These are phyloP conservation scores for Hyperoplus lanceolatus DNA, from an alignment of 2,797 vertebrate genomes.

Conservation along the genomic window DNA sequence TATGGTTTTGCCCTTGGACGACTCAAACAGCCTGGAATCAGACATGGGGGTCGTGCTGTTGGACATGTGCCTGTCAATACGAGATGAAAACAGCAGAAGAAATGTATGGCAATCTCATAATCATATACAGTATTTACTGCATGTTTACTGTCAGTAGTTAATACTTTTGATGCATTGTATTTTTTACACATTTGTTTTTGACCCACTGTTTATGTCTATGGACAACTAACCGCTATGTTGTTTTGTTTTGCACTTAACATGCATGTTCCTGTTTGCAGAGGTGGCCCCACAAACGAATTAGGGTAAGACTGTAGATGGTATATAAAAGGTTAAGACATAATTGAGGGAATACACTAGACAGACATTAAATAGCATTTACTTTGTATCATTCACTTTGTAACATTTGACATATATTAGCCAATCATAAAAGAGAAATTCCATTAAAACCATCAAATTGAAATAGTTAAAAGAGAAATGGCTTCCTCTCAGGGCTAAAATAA, in stretches of 20 bases:
- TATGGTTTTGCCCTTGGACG: slow-evolving; percentile 88
- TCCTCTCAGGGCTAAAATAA: not conserved
- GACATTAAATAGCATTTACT: not conserved
- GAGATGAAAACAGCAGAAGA: slow-evolving; percentile 88
- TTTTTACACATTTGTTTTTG: slow-evolving; percentile 14
- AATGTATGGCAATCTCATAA: slow-evolving; percentile 57
- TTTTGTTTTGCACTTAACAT: slow-evolving; percentile 71
- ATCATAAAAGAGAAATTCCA: not conserved
- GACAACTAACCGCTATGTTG: slow-evolving; percentile 68
- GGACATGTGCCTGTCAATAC: slow-evolving; percentile 89
- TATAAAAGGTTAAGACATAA: slow-evolving; percentile 23
- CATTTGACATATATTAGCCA: slow-evolving; percentile 14
- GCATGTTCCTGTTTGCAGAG: slow-evolving; percentile 81
- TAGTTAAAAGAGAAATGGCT: not conserved
- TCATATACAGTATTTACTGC: slow-evolving; percentile 19
- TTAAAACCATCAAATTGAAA: not conserved
- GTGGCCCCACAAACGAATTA: slow-evolving; percentile 87
- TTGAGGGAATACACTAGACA: slow-evolving; percentile 37
- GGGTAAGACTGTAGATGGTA: slow-evolving; percentile 71
- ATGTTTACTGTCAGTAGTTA: slow-evolving; percentile 26
- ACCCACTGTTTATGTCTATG: slow-evolving; percentile 6
- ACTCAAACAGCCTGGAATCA: slow-evolving; percentile 95
- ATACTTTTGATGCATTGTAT: slow-evolving; percentile 8
- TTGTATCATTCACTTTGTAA: too few relatives aligned
- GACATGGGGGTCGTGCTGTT: slow-evolving; percentile 95